These are phyloP conservation scores for Hylomyscus alleni DNA, from an alignment of 2,797 vertebrate species.

Conservation along the genomic window DNA sequence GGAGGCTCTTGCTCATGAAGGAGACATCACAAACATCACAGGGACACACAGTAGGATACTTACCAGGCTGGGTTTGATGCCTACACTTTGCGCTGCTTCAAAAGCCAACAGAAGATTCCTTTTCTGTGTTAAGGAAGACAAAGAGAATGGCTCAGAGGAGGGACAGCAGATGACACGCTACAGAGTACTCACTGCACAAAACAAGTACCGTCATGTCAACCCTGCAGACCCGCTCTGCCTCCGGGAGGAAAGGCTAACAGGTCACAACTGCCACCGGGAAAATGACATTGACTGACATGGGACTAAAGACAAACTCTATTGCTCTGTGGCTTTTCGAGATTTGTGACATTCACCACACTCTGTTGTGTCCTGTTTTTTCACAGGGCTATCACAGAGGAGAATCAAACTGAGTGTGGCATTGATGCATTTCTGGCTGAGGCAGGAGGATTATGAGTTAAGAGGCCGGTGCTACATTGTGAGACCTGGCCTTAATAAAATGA, in stretches of 20 bases:
- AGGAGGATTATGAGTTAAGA: not conserved
- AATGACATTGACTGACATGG: not conserved
- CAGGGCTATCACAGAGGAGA: not conserved
- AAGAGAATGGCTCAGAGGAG: constrained; percentile 25
- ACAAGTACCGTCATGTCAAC: not conserved
- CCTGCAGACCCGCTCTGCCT: not conserved
- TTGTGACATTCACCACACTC: not conserved
- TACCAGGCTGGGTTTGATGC: constrained; percentile 98
- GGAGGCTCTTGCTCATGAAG: constrained; percentile 24
- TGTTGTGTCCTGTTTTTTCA: not conserved
- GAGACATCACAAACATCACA: not conserved
- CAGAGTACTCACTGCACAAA: not conserved
- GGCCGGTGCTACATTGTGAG: not conserved
- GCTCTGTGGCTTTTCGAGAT: constrained; percentile 40
- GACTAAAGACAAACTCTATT: constrained; percentile 10
- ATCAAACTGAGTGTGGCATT: not conserved
- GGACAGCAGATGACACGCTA: not conserved
- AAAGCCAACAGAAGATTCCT: constrained; percentile 97
- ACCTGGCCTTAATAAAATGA: not conserved
- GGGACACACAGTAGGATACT: constrained; percentile 85
- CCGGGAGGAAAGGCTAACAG: not conserved
- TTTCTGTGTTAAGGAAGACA: constrained; percentile 89
- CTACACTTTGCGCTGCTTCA: constrained; percentile 97
- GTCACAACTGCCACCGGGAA: not conserved
- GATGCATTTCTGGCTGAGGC: not conserved